phyloP scores from a whole-genome alignment of 2,113 vertebrate species.

The Lathamus discolor region DNA sequence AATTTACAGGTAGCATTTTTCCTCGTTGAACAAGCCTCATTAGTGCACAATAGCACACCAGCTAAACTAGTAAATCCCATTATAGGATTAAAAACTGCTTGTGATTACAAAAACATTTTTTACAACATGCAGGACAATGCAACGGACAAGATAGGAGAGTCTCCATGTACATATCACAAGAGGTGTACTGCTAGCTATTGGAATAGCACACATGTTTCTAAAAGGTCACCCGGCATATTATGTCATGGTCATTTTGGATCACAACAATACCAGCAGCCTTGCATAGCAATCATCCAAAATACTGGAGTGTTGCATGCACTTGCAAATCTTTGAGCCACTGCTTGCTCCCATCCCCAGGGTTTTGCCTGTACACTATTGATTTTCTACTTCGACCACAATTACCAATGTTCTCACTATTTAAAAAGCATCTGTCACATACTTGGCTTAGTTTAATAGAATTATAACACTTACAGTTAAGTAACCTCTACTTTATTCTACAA shows the following conservation, averaged over 20 bases:
- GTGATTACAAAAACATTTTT: background rate
- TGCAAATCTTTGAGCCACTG: background rate
- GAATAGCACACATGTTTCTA: background rate
- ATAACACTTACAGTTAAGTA: background rate
- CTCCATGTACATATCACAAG: too few relatives aligned
- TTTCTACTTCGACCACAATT: background rate
- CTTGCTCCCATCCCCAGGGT: background rate
- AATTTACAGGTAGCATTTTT: background rate
- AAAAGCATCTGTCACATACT: background rate
- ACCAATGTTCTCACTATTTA: background rate
- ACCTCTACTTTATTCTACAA: background rate
- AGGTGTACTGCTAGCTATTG: background rate
- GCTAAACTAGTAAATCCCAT: background rate
- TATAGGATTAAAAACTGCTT: background rate
- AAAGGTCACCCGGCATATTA: background rate
- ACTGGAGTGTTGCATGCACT: background rate
- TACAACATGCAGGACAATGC: background rate
- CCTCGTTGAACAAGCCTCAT: background rate
- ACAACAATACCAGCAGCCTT: background rate
- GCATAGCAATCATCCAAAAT: background rate
- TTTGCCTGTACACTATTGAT: background rate
- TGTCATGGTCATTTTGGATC: background rate
- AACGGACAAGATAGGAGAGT: rapidly evolving
- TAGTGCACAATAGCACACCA: background rate
- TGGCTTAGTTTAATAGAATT: background rate